These are phyloP conservation scores for Mechanitis mazaeus DNA, from an alignment of 2,888 invertebrate species.

Conservation along the genomic window DNA sequence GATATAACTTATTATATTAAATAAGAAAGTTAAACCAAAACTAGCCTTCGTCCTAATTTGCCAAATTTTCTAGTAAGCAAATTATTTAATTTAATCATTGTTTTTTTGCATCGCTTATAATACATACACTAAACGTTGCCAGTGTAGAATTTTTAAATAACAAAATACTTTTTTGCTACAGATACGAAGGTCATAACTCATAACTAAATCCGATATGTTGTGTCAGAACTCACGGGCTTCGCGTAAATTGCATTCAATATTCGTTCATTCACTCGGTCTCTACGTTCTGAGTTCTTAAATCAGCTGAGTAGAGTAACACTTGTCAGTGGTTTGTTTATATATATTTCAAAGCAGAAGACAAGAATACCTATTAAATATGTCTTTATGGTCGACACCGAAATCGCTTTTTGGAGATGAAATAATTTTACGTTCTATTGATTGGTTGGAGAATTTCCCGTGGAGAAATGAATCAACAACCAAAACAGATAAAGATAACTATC, in stretches of 20 bases:
- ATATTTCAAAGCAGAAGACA: conserved; percentile 24
- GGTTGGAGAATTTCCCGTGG: conserved; percentile 61
- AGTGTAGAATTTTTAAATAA: too few relatives aligned
- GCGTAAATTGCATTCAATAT: conserved; percentile 13
- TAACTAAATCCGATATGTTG: not conserved
- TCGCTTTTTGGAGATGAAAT: conserved; percentile 53
- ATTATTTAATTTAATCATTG: too few relatives aligned
- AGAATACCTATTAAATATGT: conserved; percentile 28
- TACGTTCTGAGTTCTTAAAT: conserved; percentile 8
- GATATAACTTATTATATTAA: too few relatives aligned
- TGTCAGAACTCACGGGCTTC: too few relatives aligned
- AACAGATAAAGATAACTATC: conserved; percentile 45
- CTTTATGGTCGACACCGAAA: conserved; percentile 37
- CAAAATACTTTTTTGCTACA: too few relatives aligned
- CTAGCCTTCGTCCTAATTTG: too few relatives aligned
- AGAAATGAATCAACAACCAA: conserved; percentile 45
- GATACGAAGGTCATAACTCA: not conserved
- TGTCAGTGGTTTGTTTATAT: conserved; percentile 16
- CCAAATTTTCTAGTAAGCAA: too few relatives aligned
- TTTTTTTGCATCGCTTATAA: too few relatives aligned
- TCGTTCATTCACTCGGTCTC: conserved; percentile 22
- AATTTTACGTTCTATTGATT: conserved; percentile 55
- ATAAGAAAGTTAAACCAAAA: too few relatives aligned
- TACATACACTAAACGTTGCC: too few relatives aligned
- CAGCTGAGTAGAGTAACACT: conserved; percentile 16